Conservation (phyloP, 1,140 invertebrate genomes). For the Nasonia longicornis region DNA sequence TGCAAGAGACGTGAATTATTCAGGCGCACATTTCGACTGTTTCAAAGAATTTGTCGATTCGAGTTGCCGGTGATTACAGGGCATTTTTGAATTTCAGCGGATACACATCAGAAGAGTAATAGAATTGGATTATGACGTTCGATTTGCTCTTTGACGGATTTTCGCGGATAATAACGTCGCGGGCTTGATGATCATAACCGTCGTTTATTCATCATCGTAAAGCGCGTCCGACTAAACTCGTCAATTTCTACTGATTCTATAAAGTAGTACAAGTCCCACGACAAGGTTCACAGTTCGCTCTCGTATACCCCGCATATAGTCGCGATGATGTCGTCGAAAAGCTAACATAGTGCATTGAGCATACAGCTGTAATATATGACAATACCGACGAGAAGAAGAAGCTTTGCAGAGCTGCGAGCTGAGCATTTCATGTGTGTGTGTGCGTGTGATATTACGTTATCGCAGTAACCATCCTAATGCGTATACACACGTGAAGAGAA, state of each 20-base stretch:
- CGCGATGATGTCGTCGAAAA: not conserved
- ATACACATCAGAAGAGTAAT: too few relatives aligned
- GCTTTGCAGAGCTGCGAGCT: not conserved
- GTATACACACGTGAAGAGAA: not conserved
- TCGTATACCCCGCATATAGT: not conserved
- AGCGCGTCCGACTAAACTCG: too few relatives aligned
- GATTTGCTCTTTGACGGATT: too few relatives aligned
- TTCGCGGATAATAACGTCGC: too few relatives aligned
- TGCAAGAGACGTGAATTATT: not conserved
- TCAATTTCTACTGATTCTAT: not conserved
- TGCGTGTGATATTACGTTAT: not conserved
- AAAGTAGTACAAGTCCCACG: too few relatives aligned
- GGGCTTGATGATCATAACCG: too few relatives aligned
- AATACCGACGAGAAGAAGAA: not conserved
- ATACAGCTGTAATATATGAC: not conserved
- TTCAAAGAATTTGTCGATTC: not conserved
- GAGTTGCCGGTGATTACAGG: not conserved
- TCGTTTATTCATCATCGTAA: too few relatives aligned
- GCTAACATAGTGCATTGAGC: not conserved
- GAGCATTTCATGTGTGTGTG: not conserved
- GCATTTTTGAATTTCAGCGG: too few relatives aligned
- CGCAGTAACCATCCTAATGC: not conserved
- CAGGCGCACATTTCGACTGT: not conserved
- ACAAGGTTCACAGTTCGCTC: not conserved
- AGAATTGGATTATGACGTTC: too few relatives aligned